Evolutionary conservation across 2,888 invertebrate genomes (phyloP), one percentile per base, ranked within the genome.

Genomic region (Zeuzera pyrina): DNA sequence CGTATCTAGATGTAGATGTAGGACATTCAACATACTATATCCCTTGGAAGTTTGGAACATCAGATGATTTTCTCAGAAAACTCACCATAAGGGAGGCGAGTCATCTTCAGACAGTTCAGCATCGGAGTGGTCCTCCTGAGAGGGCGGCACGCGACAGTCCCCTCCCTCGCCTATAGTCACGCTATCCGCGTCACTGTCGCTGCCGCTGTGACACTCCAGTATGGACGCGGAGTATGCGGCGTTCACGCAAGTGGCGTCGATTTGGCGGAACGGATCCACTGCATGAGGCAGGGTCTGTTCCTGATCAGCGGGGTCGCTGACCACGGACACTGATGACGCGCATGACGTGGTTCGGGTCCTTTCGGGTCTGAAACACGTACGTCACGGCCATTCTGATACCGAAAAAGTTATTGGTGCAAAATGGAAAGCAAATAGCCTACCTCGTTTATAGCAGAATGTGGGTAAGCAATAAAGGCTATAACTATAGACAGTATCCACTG

Each of bases 191-290:
- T 83, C 79, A 6, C 73, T 73, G 39, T 81, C 83, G 12, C 71
- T 76, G n/a, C 57, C 74, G 34, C 72, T 73, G 1, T 59, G 69
- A 30, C 65, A 81, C 36, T 84, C 84, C 64, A 83, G 69, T 11
- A 79, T 53, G 0, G 61, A 28, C 0, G 69, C 38, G 0, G 76
- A 72, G 29, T 62, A 55, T 0, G 61, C 39, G 0, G 64, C 48
- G 51, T 83, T 84, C 6, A 84, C 62, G 0, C 69, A 41, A 0
- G 61, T 57, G 0, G 77, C 81, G 48, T 84, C 76, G 10, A 84
- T 70, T 60, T 84, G 74, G 84, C 84, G 81, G 48, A 84, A 84
- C 0, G 84, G 84, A 25, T 84, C 84, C 0, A 74, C 57, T 0
- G 71, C 57, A 0, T 49, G 44, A 0, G 68, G 63, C 0, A 60